Percentiles rank a stretch among this genome's conserved stretches.
Evolutionary conservation across 2,797 vertebrate species (phyloP).

Genomic region (Octomys mimax): DNA sequence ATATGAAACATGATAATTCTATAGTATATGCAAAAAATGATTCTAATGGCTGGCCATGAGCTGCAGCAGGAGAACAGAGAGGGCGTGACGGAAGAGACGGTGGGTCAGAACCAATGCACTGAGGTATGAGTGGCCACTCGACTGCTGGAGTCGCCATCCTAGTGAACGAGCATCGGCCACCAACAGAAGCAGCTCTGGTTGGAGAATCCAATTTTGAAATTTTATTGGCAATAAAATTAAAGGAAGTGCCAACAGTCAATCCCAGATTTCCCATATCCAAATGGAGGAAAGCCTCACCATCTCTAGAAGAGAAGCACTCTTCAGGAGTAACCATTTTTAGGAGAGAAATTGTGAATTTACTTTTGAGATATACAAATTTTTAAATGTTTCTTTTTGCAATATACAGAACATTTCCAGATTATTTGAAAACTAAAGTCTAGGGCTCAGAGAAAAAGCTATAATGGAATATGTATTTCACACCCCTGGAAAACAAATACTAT

Average conservation of each 20-base stretch:
- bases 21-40: neutral
- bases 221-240: neutral
- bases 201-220: neutral
- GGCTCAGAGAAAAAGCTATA: neutral
- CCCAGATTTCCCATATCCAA: neutral
- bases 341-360: neutral
- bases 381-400: neutral
- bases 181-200: neutral
- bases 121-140: neutral
- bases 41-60: neutral
- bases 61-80: neutral
- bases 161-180: neutral
- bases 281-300: neutral
- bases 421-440: neutral
- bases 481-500: neutral
- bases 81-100: neutral
- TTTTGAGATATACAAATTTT: neutral
- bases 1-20: neutral
- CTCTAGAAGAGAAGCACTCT: neutral
- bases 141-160: neutral
- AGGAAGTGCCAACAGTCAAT: neutral
- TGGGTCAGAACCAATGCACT: neutral
- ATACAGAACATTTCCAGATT: constrained; percentile 26
- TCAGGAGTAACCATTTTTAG: neutral
- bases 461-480: neutral